Percentiles rank a stretch among this genome's conserved stretches.
phyloP scores from a whole-genome alignment of 53 echinoderm and acorn worm genomes.

The Henricia sp. region DNA sequence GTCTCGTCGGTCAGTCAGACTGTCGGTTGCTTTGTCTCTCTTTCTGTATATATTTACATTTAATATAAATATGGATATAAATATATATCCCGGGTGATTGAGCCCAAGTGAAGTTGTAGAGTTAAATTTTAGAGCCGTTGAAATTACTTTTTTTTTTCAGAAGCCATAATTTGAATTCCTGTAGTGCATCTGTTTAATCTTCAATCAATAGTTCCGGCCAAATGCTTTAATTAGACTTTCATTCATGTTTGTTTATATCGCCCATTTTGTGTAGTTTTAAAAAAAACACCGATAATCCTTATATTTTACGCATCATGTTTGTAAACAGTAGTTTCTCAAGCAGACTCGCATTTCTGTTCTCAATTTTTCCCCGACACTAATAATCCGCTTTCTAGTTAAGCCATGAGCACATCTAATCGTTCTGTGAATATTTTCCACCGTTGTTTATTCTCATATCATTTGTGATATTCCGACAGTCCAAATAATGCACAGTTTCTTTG shows the following conservation, averaged over 20 bases:
- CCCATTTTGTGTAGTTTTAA: too few species aligned
- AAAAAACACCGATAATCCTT: too few species aligned
- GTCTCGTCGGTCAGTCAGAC: conserved; percentile 1
- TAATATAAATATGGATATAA: conserved; percentile 65
- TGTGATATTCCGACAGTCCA: too few species aligned
- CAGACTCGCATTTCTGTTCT: too few species aligned
- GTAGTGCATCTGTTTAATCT: conserved; percentile 43
- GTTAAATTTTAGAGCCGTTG: conserved; percentile 35
- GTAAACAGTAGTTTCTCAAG: too few species aligned
- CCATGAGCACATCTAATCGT: too few species aligned
- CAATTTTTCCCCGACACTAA: too few species aligned
- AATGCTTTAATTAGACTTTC: not conserved
- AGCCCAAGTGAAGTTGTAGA: conserved; percentile 46
- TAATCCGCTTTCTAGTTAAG: too few species aligned
- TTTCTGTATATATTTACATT: conserved; percentile 67
- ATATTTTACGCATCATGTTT: too few species aligned
- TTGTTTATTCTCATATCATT: too few species aligned
- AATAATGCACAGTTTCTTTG: too few species aligned
- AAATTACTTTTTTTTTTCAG: conserved; percentile 36
- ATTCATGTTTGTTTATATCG: not conserved
- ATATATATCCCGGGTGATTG: conserved; percentile 61
- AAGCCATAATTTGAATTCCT: conserved; percentile 31
- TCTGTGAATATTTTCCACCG: too few species aligned
- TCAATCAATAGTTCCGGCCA: conserved; percentile 15
- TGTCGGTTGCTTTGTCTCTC: conserved; percentile 40